These are phyloP conservation scores for Maccullochella peelii DNA, from an alignment of 2,113 vertebrate species.

Conservation along the genomic window DNA sequence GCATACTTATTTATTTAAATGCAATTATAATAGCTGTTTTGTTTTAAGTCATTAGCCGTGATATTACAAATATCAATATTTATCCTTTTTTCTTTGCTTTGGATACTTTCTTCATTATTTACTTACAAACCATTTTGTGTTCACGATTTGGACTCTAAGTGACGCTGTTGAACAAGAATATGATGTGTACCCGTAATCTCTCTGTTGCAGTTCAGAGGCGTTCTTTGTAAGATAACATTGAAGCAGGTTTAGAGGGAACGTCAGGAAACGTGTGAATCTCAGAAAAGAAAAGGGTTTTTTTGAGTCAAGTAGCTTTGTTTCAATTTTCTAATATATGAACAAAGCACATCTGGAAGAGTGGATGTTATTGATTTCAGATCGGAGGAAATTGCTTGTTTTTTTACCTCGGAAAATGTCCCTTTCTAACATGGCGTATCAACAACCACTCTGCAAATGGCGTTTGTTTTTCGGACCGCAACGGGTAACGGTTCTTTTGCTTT, in stretches of 20 bases:
- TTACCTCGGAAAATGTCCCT: neutral
- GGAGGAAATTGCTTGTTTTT: neutral
- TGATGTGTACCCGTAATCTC: neutral
- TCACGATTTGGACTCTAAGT: slow-evolving; percentile 48
- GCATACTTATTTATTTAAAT: neutral
- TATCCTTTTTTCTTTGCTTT: neutral
- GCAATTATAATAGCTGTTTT: too few species aligned
- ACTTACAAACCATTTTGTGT: neutral
- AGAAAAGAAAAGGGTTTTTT: fast-evolving
- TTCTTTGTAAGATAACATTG: neutral
- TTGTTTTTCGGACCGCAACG: neutral
- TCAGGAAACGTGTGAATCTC: neutral
- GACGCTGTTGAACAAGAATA: slow-evolving; percentile 57
- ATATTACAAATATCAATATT: fast-evolving
- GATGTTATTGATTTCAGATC: neutral
- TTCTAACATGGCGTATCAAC: slow-evolving; percentile 8
- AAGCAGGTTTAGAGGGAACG: neutral
- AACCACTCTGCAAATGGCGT: neutral
- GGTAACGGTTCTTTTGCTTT: neutral
- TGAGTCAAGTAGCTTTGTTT: neutral
- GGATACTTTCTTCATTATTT: too few species aligned
- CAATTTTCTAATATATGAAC: neutral
- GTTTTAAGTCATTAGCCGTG: neutral
- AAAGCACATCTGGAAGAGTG: neutral
- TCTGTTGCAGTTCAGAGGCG: neutral